A percentile compares a stretch with the other conserved stretches of the same genome.
Conservation (phyloP, 1,140 invertebrate species). For the Ostrea edulis region DNA sequence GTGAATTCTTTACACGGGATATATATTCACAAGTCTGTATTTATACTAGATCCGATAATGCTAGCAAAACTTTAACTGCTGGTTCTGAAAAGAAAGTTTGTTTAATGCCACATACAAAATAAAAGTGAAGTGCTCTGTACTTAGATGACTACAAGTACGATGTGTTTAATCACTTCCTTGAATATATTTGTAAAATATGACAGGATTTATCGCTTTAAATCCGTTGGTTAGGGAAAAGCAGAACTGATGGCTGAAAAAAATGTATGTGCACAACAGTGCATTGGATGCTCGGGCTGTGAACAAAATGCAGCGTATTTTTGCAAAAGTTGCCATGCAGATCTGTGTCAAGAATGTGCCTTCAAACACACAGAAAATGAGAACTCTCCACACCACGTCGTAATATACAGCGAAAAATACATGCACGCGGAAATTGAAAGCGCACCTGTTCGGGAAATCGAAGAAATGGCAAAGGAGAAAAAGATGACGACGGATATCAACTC, state of each 20-base stretch:
- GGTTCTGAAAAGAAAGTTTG: too few species aligned
- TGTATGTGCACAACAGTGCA: neutral
- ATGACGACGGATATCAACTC: neutral
- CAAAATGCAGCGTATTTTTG: neutral
- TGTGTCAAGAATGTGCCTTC: neutral
- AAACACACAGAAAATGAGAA: neutral
- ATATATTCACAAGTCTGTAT: too few species aligned
- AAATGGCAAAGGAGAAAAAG: neutral
- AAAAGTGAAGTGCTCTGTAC: too few species aligned
- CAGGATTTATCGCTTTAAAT: too few species aligned
- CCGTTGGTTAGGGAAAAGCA: neutral
- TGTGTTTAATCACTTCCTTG: too few species aligned
- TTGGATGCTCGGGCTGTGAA: neutral
- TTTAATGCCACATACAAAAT: too few species aligned
- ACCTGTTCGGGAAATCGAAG: neutral
- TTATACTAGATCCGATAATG: too few species aligned
- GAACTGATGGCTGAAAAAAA: neutral
- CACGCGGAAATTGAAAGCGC: neutral
- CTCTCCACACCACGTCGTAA: neutral
- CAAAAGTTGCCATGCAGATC: neutral
- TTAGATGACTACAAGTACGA: too few species aligned
- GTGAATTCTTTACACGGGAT: too few species aligned
- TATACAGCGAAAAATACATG: slow-evolving; percentile 15
- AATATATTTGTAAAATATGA: too few species aligned
- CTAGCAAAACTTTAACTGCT: too few species aligned